Evolutionary conservation across 2,797 vertebrate genomes (phyloP).

Genomic region (Chromobotia macracanthus): DNA sequence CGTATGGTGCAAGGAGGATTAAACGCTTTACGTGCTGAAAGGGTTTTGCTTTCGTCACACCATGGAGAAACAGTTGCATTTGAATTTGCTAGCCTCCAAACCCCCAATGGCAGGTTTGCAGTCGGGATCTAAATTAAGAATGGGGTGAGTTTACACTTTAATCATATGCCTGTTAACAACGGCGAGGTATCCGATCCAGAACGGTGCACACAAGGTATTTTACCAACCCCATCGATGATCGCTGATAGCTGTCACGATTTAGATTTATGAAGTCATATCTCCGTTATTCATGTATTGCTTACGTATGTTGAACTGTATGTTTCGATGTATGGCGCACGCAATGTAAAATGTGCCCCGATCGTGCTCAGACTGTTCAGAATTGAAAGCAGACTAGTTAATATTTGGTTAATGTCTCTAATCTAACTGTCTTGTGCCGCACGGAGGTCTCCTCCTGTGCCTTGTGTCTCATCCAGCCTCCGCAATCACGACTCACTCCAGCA

Average conservation of each 20-base stretch:
- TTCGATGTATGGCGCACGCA: not conserved
- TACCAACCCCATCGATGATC: not conserved
- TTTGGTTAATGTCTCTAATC: not conserved
- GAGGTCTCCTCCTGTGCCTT: not conserved
- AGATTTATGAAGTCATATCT: not conserved
- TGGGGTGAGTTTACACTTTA: constrained; percentile 84
- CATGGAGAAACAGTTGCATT: constrained; percentile 91
- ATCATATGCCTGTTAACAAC: not conserved
- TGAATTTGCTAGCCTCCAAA: constrained; percentile 86
- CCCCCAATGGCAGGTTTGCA: constrained; percentile 85
- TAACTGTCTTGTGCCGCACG: not conserved
- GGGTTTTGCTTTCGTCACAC: constrained; percentile 32
- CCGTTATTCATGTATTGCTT: not conserved
- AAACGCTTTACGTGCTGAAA: constrained; percentile 17
- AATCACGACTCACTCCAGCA: not conserved
- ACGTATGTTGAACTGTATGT: not conserved
- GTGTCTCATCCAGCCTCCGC: not conserved
- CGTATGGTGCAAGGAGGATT: constrained; percentile 45
- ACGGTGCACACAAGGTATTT: too few species aligned
- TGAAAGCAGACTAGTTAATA: not conserved
- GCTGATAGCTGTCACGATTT: constrained; percentile 13
- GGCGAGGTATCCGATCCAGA: not conserved
- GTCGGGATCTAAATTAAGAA: constrained; percentile 92
- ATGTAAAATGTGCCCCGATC: not conserved
- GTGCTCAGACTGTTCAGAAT: not conserved